Evolutionary conservation across 37 sponge, comb jelly and placozoan species (phyloP), one percentile per base, ranked within the genome.

Genomic region (Halichondria panicea): DNA sequence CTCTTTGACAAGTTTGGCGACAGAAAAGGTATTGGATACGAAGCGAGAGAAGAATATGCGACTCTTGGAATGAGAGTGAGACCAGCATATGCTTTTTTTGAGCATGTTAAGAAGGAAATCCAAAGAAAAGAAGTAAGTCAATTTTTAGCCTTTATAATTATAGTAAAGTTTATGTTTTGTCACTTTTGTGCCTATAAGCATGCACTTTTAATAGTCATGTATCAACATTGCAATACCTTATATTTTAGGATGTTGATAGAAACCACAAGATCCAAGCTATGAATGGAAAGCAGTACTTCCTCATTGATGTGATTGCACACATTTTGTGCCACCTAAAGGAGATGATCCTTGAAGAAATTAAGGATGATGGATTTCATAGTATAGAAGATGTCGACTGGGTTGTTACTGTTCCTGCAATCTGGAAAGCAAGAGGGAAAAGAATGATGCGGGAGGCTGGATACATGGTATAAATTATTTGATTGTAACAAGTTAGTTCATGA

Each of bases 391-490:
- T 84, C n/a, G 77, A 76, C 42, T 84, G 84, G 84, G 84, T 84
- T 1, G 70, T 84, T 11, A 84, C 84, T 4, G 84, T 84, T 30
- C 84, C 84, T 30, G 84, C 84, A 0, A 84, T 84, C 6, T 84
- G 84, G 84, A 76, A 75, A 43, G 71, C 68, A 4, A 58, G 54
- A 34, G 84, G 84, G 4, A 84, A 76, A 40, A 60, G 63, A 39
- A 55, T 84, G 71, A 84, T 84, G 84, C 69, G 84, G 60, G 84
- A 84, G 34, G 84, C 84, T 61, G 84, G 77, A 57, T 76, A 84
- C 37, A 76, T 69, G 71, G 84, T 84, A 57, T n/a, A n/a, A n/a
- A n/a, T n/a, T n/a, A n/a, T n/a, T n/a, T n/a, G n/a, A n/a, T n/a
- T n/a, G n/a, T n/a, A n/a, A n/a, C n/a, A n/a, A n/a, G n/a, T n/a